Evolutionary conservation across 2,888 invertebrate species (phyloP), one percentile per base, ranked within the genome.

Genomic region (Eristalis pertinax): DNA sequence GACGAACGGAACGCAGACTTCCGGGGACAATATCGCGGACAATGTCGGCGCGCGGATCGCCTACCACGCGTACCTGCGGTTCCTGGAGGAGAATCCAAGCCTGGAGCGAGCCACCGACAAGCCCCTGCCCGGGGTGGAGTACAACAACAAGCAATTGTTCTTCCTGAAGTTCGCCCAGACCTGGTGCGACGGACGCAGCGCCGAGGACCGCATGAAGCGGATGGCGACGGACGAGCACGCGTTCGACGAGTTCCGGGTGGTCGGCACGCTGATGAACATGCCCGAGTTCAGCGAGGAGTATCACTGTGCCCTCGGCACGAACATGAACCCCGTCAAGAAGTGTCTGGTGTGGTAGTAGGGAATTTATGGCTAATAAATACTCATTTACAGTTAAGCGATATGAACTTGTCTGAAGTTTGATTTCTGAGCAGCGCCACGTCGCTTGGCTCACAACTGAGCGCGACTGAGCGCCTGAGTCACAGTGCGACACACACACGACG

Each of bases 151-250:
- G 64, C 98, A 99, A 91, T 94, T 99, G 43, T 99, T 98, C 93
- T 99, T 99, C 92, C 95, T 99, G 60, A 98, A 98, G 81, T 98
- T 98, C 92, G 98, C 99, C 8, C 98, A 98, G 95, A 90, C 90
- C 1, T 92, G 92, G 92, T 92, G 92, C 78, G 90, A 91, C n/a
- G 92, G 92, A 8, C 89, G 89, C 38, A 91, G 90, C 67, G 88
- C 80, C 10, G 90, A 89, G 0, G 89, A 88, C 3, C 91, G 90
- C 67, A 4, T 92, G 24, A 82, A 84, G 1, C 96, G 97, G 92
- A 96, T 99, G 87, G 96, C 97, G 91, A 97, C 97, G 90, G 99
- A 99, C 92, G 96, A 97, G 11, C 99, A 99, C 92, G 96, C 97
- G 15, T 97, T 97, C 0, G 96, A 98, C 0, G 96, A 96, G 91